Conservation (phyloP, 2,113 vertebrate genomes). For the Syngnathoides biaculeatus region DNA sequence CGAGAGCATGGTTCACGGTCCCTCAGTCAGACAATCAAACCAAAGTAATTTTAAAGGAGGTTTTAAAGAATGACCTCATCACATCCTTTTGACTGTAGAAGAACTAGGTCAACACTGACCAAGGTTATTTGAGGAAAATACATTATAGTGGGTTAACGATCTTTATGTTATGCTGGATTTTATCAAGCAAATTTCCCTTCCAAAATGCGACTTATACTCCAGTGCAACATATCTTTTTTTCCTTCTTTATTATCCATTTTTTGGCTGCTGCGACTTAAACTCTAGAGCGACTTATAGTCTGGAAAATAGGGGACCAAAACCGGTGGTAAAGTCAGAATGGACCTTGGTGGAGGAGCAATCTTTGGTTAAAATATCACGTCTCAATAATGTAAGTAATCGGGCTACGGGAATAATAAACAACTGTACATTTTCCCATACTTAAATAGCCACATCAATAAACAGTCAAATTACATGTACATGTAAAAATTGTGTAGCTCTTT, state of each 20-base stretch:
- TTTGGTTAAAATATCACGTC: neutral
- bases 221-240: too few relatives aligned
- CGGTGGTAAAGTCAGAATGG: too few relatives aligned
- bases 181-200: too few relatives aligned
- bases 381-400: neutral
- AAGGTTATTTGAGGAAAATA: neutral
- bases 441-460: neutral
- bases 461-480: neutral
- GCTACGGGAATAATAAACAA: neutral
- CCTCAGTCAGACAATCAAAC: neutral
- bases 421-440: neutral
- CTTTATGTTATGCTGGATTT: neutral
- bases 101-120: slow-evolving; percentile 17
- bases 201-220: too few relatives aligned
- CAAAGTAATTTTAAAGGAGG: slow-evolving; percentile 9
- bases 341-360: too few relatives aligned
- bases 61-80: slow-evolving; percentile 17
- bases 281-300: too few relatives aligned
- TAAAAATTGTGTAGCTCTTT: neutral
- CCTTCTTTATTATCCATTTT: too few relatives aligned
- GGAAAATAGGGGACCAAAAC: too few relatives aligned
- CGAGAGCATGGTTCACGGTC: neutral
- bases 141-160: neutral
- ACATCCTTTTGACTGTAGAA: slow-evolving; percentile 7
- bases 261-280: too few relatives aligned